These are phyloP conservation scores for Chamaea fasciata DNA, from an alignment of 2,113 vertebrate genomes.

Conservation along the genomic window DNA sequence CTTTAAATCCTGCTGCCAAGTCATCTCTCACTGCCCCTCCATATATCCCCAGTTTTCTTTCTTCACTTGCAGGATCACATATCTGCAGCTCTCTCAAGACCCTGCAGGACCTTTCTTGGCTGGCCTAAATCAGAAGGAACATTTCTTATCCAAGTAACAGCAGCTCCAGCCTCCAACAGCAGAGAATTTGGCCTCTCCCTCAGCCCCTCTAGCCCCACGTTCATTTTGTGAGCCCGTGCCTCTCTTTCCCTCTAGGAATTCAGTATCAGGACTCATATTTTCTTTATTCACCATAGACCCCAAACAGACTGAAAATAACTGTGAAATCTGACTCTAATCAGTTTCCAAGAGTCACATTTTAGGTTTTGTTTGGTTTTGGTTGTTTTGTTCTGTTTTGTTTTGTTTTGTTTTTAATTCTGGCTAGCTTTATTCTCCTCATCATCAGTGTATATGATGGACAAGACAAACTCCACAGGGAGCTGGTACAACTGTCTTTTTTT, in stretches of 20 bases:
- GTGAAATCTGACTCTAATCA: background rate
- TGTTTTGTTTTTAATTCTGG: background rate
- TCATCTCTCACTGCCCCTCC: background rate
- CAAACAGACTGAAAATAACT: background rate
- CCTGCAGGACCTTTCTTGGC: background rate
- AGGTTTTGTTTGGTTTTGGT: background rate
- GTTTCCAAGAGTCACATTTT: background rate
- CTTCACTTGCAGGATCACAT: background rate
- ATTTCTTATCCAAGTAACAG: background rate
- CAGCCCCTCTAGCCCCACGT: background rate
- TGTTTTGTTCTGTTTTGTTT: background rate
- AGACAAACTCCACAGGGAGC: background rate
- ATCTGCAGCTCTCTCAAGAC: constrained; percentile 17
- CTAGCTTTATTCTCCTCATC: background rate
- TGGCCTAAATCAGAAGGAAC: background rate
- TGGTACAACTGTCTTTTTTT: background rate
- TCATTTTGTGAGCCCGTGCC: background rate
- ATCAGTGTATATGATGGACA: background rate
- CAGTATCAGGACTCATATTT: background rate
- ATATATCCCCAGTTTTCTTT: background rate
- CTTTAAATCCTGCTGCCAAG: background rate
- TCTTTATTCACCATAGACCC: background rate
- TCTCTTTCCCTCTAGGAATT: background rate
- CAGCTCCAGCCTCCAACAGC: background rate
- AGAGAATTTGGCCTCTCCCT: background rate